Evolutionary conservation across 2,888 invertebrate species (phyloP).

Genomic region (Archips crataeganus): DNA sequence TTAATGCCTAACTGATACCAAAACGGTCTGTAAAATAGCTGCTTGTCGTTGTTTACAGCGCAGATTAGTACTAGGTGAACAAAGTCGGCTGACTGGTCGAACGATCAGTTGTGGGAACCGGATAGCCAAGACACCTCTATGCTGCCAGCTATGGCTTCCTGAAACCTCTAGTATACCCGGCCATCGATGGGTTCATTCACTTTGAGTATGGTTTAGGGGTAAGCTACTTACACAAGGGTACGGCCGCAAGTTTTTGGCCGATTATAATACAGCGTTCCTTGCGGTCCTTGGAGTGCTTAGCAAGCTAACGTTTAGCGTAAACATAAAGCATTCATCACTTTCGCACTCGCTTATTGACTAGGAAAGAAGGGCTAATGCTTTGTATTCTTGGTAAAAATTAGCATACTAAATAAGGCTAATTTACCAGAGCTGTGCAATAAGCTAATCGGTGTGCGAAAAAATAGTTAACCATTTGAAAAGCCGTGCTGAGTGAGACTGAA

Average conservation of each 20-base stretch:
- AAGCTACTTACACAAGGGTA: slow-evolving; percentile 5
- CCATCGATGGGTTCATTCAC: slow-evolving; percentile 63
- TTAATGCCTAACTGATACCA: slow-evolving; percentile 20
- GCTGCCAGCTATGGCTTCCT: slow-evolving; percentile 68
- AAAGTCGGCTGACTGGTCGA: slow-evolving; percentile 44
- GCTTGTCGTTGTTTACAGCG: slow-evolving; percentile 41
- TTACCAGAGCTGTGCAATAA: too few species aligned
- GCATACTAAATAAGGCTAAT: background rate
- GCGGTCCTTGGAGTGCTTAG: background rate
- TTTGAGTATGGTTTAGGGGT: slow-evolving; percentile 48
- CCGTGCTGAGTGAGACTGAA: too few species aligned
- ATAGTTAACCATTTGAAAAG: too few species aligned
- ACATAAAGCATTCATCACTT: background rate
- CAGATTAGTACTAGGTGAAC: slow-evolving; percentile 33
- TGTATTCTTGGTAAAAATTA: background rate
- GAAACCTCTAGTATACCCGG: slow-evolving; percentile 74
- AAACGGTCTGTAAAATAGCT: slow-evolving; percentile 31
- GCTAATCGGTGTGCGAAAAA: too few species aligned
- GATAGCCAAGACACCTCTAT: slow-evolving; percentile 56
- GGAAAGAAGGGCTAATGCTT: background rate
- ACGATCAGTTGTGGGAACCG: slow-evolving; percentile 48
- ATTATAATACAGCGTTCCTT: background rate
- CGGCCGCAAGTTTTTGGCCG: background rate
- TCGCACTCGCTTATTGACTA: background rate
- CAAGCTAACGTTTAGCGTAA: background rate